Evolutionary conservation across 1,140 invertebrate genomes (phyloP).

Genomic region (Elysia chlorotica): DNA sequence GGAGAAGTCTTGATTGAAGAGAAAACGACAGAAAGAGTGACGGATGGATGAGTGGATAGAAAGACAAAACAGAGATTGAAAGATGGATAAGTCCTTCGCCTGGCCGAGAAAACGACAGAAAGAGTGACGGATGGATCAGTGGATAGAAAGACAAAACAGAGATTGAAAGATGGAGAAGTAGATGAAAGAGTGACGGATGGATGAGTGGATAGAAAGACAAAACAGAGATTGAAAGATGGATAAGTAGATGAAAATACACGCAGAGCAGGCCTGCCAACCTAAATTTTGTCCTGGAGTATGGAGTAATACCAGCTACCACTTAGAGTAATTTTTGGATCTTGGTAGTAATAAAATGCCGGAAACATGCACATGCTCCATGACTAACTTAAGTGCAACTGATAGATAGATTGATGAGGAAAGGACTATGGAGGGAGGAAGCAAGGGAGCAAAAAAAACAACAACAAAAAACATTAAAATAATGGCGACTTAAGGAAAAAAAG

Average conservation of each 20-base stretch:
- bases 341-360: no score
- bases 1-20: neutral
- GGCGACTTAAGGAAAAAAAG: no score
- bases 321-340: no score
- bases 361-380: no score
- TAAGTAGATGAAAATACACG: neutral
- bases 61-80: neutral
- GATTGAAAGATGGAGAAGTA: neutral
- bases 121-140: neutral
- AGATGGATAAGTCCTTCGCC: neutral
- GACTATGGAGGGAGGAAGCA: no score
- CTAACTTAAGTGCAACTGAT: no score
- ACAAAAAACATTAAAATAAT: no score
- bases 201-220: neutral
- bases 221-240: neutral
- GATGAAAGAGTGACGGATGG: neutral
- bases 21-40: neutral
- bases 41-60: neutral
- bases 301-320: no score
- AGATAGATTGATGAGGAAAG: no score
- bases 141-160: neutral
- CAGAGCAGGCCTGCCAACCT: no score
- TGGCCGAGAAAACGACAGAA: neutral
- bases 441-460: no score
- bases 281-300: neutral